Conservation (phyloP, 2,797 vertebrate species). For the Acrocephalus scirpaceus region DNA sequence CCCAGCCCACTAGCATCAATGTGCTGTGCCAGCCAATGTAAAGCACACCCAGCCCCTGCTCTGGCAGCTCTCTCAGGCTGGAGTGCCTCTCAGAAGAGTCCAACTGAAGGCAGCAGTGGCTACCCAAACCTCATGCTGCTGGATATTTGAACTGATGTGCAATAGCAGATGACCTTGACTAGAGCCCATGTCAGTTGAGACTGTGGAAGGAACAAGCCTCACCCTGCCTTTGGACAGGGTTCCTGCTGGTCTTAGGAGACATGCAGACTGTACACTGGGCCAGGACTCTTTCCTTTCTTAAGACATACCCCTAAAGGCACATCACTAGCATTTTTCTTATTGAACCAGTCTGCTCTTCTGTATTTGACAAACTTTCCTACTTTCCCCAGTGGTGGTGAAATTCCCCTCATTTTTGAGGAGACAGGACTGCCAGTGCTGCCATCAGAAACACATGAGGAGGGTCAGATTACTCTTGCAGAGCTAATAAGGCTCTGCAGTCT, state of each 20-base stretch:
- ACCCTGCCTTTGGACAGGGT: background rate
- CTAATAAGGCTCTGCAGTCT: background rate
- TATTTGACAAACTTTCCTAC: background rate
- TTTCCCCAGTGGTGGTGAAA: background rate
- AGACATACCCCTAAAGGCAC: background rate
- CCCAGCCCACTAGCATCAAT: background rate
- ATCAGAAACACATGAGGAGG: background rate
- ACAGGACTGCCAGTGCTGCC: background rate
- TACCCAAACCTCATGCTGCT: background rate
- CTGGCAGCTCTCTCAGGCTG: background rate
- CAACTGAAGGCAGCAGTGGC: background rate
- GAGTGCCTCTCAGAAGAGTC: background rate
- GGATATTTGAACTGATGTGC: rapidly evolving
- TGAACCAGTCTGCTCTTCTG: background rate
- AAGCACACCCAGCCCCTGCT: background rate
- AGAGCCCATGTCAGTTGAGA: rapidly evolving
- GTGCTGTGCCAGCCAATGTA: background rate
- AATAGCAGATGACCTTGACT: background rate
- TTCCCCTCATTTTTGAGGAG: background rate
- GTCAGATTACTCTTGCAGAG: background rate
- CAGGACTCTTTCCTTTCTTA: background rate
- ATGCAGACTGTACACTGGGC: background rate
- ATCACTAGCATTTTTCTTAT: background rate
- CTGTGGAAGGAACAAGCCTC: background rate
- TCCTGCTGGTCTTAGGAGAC: background rate